Percentiles rank a stretch among this genome's conserved stretches.
These are phyloP conservation scores for Carassius carassius DNA, from an alignment of 2,113 vertebrate species.

Conservation along the genomic window DNA sequence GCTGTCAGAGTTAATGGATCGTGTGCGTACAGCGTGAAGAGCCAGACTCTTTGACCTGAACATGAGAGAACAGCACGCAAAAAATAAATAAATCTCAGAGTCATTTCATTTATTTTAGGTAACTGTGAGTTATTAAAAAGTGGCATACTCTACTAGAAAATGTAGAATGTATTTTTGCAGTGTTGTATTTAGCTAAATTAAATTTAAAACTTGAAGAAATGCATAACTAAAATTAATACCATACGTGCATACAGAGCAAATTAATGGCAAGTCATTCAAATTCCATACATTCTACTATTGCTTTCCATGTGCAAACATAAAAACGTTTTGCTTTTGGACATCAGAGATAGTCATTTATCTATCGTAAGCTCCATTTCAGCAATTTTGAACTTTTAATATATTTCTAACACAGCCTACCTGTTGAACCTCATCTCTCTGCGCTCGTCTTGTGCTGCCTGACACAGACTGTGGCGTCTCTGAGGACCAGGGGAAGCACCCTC, in stretches of 20 bases:
- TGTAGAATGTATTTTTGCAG: background rate
- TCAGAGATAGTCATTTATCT: background rate
- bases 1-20: slow-evolving; percentile 73
- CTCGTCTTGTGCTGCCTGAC: slow-evolving; percentile 81
- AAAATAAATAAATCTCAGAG: too few species aligned
- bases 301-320: too few species aligned
- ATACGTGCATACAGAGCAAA: too few species aligned
- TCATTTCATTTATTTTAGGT: background rate
- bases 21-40: slow-evolving; percentile 73
- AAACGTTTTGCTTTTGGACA: too few species aligned
- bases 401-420: slow-evolving; percentile 72
- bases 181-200: background rate
- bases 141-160: background rate
- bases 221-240: too few species aligned
- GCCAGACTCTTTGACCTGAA: slow-evolving; percentile 89
- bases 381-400: background rate
- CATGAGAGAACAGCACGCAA: slow-evolving; percentile 24
- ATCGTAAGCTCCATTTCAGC: background rate
- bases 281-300: too few species aligned
- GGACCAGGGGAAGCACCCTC: slow-evolving; percentile 71
- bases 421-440: slow-evolving; percentile 84
- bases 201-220: background rate
- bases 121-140: background rate
- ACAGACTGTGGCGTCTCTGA: slow-evolving; percentile 80
- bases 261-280: too few species aligned